Evolutionary conservation across 37 sponge, comb jelly and placozoan species (phyloP).

Genomic region (Mnemiopsis leidyi): DNA sequence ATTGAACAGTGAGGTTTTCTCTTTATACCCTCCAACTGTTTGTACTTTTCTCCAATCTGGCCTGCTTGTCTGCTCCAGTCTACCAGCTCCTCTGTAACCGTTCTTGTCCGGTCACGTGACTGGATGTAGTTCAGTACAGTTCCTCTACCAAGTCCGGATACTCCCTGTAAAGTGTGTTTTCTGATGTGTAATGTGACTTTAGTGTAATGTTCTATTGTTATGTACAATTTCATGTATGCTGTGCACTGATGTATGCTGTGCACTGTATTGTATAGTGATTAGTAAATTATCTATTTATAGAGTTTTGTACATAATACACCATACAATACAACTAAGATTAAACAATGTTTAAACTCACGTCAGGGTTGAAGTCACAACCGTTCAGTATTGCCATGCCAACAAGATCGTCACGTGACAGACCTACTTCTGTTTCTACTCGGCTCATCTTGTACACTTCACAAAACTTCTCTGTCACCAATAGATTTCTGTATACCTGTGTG

Average conservation of each 20-base stretch:
- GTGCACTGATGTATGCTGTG: neutral
- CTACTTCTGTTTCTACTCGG: constrained; percentile 66
- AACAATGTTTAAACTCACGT: constrained; percentile 54
- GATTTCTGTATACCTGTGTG: constrained; percentile 44
- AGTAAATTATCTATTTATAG: too few relatives aligned
- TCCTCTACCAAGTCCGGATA: constrained; percentile 73
- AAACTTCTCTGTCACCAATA: constrained; percentile 24
- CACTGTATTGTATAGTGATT: too few relatives aligned
- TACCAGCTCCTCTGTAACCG: neutral
- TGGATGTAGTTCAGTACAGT: constrained; percentile 63
- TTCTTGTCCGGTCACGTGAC: constrained; percentile 17
- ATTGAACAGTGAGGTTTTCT: constrained; percentile 35
- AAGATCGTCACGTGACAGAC: constrained; percentile 69
- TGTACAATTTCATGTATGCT: neutral
- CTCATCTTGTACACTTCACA: constrained; percentile 64
- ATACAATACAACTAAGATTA: too few relatives aligned
- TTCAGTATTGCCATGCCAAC: constrained; percentile 74
- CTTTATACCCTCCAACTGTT: constrained; percentile 10
- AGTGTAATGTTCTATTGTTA: neutral
- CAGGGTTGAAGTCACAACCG: constrained; percentile 80
- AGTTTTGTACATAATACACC: too few relatives aligned
- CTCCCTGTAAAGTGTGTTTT: constrained; percentile 68
- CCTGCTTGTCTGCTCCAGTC: neutral
- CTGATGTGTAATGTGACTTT: neutral
- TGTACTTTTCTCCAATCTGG: neutral